Evolutionary conservation across 2,888 invertebrate genomes (phyloP), one percentile per base, ranked within the genome.

Genomic region (Saturnia japonica): DNA sequence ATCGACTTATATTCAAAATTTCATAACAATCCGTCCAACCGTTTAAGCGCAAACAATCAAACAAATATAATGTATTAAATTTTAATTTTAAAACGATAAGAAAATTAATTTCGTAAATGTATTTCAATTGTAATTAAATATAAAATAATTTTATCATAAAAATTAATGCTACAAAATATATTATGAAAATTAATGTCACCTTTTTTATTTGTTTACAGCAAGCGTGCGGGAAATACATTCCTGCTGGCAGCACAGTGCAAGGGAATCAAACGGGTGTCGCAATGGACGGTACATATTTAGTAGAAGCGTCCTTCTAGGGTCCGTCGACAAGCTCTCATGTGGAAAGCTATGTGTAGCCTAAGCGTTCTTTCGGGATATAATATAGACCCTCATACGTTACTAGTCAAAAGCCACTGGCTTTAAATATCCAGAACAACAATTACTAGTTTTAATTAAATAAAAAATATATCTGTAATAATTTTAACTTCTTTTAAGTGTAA

Each of bases 171-270:
- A 9, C 22, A 54, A 54, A 57, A 25, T 12, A 4, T 25, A 57
- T 51, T 60, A 14, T 70, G 51, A 19, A 34, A 67, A 69, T 72
- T 75, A 51, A 77, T 70, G 42, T 68, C 45, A 11, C 67, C 69
- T 77, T 72, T 80, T 81, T 77, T 76, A 75, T 54, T 54, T 54
- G 22, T 79, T 94, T 93, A 86, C 95, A 96, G 95, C 96, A 97
- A 95, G 97, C 97, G 80, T 97, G 97, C 91, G 97, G 97, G 85
- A 97, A 97, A 94, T 97, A 97, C 95, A 97, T 97, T 95, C 97
- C 97, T 82, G 97, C 97, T 77, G 96, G 97, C 79, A 96, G 97
- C 86, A 96, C 96, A 80, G 96, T 96, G 84, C 96, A 96, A 90
- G 96, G 95, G 81, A 97, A 96, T 90, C 97, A 97, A 94, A 96